Conservation (phyloP, 2,797 vertebrate species). For the Ficedula albicollis region DNA sequence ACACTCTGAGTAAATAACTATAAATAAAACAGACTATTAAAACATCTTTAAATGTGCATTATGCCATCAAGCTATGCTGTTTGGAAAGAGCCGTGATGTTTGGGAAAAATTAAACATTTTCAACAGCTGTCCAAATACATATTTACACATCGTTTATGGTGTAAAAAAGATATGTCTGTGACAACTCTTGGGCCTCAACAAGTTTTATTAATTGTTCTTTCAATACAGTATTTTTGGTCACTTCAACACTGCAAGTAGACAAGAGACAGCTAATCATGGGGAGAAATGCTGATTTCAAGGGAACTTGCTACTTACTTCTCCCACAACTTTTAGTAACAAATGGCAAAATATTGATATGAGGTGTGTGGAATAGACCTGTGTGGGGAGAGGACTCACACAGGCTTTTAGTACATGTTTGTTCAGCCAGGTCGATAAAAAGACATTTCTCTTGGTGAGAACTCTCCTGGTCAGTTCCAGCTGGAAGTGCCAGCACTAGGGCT, state of each 20-base stretch:
- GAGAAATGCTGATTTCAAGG: constrained; percentile 43
- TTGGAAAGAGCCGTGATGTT: constrained; percentile 61
- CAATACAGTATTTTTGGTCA: constrained; percentile 51
- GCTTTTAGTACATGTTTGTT: not conserved
- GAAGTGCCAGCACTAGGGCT: not conserved
- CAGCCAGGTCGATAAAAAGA: not conserved
- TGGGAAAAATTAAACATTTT: constrained; percentile 66
- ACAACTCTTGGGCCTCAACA: constrained; percentile 45
- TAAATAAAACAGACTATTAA: constrained; percentile 65
- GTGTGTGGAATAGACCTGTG: not conserved
- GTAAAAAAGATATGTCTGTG: constrained; percentile 59
- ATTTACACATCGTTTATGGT: constrained; percentile 68
- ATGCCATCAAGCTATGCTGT: constrained; percentile 29
- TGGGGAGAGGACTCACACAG: not conserved
- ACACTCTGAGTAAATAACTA: constrained; percentile 66
- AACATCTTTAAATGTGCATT: constrained; percentile 55
- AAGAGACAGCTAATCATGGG: constrained; percentile 34
- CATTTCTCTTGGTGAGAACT: not conserved
- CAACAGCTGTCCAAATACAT: constrained; percentile 70
- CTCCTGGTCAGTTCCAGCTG: not conserved
- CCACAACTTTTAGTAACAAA: not conserved
- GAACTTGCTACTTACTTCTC: not conserved
- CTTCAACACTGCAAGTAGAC: constrained; percentile 53
- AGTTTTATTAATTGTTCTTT: constrained; percentile 67
- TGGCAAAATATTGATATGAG: not conserved